phyloP scores from a whole-genome alignment of 1,140 invertebrate genomes.

The Drosophila navojoa region DNA sequence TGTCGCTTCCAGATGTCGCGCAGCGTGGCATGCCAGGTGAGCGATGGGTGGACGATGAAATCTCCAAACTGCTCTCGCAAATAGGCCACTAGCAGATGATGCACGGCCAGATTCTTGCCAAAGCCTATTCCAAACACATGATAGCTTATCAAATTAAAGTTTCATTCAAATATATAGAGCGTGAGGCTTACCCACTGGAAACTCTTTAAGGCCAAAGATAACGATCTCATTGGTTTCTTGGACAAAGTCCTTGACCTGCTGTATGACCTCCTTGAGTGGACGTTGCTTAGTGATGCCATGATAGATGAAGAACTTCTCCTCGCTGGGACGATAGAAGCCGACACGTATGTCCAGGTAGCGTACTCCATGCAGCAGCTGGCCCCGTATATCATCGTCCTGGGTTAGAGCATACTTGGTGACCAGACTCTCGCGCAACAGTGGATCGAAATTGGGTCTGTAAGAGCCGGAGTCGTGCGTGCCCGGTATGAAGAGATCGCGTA shows the following conservation, averaged over 20 bases:
- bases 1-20: conserved; percentile 85
- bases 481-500: conserved; percentile 86
- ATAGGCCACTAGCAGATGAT: conserved; percentile 84
- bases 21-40: conserved; percentile 84
- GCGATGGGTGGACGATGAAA: conserved; percentile 84
- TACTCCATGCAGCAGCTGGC: conserved; percentile 86
- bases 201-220: conserved; percentile 87
- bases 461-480: conserved; percentile 88
- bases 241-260: conserved; percentile 86
- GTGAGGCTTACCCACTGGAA: conserved; percentile 85
- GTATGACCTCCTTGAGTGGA: conserved; percentile 84
- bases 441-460: conserved; percentile 84
- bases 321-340: conserved; percentile 84
- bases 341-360: conserved; percentile 87
- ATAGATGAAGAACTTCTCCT: conserved; percentile 85
- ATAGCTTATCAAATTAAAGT: not conserved
- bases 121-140: conserved; percentile 72
- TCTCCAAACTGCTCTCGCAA: conserved; percentile 85
- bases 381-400: conserved; percentile 86
- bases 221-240: conserved; percentile 87
- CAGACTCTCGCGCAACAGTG: conserved; percentile 72
- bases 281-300: conserved; percentile 85
- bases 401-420: conserved; percentile 85
- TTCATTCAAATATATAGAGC: too few relatives aligned
- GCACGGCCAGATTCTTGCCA: conserved; percentile 81